Evolutionary conservation across 1,140 invertebrate species (phyloP), one percentile per base, ranked within the genome.

Genomic region (Trichomalopsis sarcophagae): DNA sequence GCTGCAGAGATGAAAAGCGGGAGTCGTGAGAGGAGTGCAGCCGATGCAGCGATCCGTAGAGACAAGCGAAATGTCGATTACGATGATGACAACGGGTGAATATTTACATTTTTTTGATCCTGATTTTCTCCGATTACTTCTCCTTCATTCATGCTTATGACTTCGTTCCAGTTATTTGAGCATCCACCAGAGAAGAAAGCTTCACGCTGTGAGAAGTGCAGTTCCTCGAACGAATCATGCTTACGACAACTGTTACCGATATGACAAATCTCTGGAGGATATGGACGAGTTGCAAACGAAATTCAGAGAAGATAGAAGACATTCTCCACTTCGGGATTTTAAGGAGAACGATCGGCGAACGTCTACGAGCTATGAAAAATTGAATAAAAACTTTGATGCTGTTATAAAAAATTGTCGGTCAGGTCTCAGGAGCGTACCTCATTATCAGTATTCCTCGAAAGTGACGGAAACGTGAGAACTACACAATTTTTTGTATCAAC

Each of bases 351-450:
- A 75, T 30, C 68, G 66, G 14, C 84, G 84, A 44, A 21, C 71
- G 6, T 84, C 33, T 36, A 36, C 47, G 14, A 81, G 84, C 23
- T 84, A 84, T 21, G 84, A 84, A 75, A 84, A 81, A 75, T 75
- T 84, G 40, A 81, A 50, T n/a, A 80, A 47, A 47, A 23, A 71
- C 44, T 66, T 81, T 2, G 73, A 85, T 21, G 36, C 23, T 3
- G 13, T 74, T 1, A 33, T 69, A 1, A 81, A 50, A 66, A 79
- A 81, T 79, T 71, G 66, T 10, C 27, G 47, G n/a, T 6, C 13
- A 1, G 47, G n/a, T 44, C 14, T 73, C 6, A 21, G 66, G 55
- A 84, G 21, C 27, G 68, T 23, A 17, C 33, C 83, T 9, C 17
- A 81, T 17, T 47, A 62, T 73, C 66, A 79, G 10, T 71, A 82